These are phyloP conservation scores for Eupelmus urozonus DNA, from an alignment of 2,888 invertebrate species.

Conservation along the genomic window DNA sequence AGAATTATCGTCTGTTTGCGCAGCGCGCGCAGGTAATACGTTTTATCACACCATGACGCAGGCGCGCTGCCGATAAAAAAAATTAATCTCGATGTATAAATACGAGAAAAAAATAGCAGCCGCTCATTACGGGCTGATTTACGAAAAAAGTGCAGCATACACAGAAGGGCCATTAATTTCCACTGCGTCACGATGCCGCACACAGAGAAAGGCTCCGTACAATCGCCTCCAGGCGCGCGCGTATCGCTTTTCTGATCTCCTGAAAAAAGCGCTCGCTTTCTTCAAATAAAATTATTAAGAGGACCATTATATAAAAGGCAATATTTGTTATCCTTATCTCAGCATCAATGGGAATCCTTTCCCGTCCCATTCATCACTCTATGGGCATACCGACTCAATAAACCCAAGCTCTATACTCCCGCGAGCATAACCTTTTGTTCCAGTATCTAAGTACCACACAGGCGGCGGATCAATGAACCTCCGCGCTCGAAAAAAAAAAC, in stretches of 20 bases:
- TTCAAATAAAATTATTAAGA: conserved; percentile 11
- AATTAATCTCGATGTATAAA: neutral
- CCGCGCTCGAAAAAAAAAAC: conserved; percentile 9
- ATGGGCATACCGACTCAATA: neutral
- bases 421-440: neutral
- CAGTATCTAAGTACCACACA: neutral
- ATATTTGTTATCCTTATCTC: conserved; percentile 23
- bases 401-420: neutral
- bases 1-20: neutral
- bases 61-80: neutral
- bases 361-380: neutral
- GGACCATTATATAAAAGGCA: neutral
- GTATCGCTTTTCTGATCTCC: neutral
- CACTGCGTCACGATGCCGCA: conserved; percentile 9
- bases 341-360: neutral
- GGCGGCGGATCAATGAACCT: conserved; percentile 18
- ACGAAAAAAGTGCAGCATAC: neutral
- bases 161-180: conserved; percentile 16
- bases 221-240: no score
- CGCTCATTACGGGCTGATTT: no score
- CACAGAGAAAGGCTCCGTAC: neutral
- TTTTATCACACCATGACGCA: neutral
- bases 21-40: neutral
- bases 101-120: neutral
- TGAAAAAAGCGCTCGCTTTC: neutral